These are phyloP conservation scores for Tribolium freemani DNA, from an alignment of 2,888 invertebrate genomes.

Conservation along the genomic window DNA sequence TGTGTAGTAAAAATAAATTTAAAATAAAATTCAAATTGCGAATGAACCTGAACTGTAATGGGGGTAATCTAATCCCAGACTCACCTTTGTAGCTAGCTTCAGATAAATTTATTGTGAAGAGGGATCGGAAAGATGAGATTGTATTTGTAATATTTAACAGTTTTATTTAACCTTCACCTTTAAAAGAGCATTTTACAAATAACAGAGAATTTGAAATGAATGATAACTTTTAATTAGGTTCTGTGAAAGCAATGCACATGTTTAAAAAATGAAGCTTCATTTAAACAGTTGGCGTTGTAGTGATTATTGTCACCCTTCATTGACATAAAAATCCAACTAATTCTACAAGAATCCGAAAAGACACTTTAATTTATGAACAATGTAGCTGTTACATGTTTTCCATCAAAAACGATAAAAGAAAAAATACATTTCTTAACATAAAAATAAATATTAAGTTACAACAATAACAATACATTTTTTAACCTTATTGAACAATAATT, in stretches of 20 bases:
- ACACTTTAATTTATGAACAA: conserved; percentile 41
- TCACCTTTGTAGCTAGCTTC: too few species aligned
- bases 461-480: conserved; percentile 48
- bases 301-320: conserved; percentile 51
- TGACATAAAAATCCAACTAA: conserved; percentile 43
- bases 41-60: too few species aligned
- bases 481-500: conserved; percentile 50
- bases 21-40: too few species aligned
- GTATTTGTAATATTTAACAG: conserved; percentile 11
- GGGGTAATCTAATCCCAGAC: too few species aligned
- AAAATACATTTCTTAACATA: conserved; percentile 37
- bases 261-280: conserved; percentile 31
- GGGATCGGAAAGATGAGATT: background rate
- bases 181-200: conserved; percentile 45
- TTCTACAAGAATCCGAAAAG: conserved; percentile 35
- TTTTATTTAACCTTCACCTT: conserved; percentile 52
- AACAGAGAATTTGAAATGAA: conserved; percentile 34
- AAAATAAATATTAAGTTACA: conserved; percentile 51
- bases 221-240: conserved; percentile 16
- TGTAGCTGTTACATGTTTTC: conserved; percentile 31
- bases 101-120: too few species aligned
- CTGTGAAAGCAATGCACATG: conserved; percentile 34
- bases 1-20: too few species aligned
- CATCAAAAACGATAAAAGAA: conserved; percentile 27
- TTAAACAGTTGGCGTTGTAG: conserved; percentile 50